Percentiles rank a stretch among this genome's conserved stretches.
Conservation (phyloP, 2,113 vertebrate genomes). For the Sorex fumeus region DNA sequence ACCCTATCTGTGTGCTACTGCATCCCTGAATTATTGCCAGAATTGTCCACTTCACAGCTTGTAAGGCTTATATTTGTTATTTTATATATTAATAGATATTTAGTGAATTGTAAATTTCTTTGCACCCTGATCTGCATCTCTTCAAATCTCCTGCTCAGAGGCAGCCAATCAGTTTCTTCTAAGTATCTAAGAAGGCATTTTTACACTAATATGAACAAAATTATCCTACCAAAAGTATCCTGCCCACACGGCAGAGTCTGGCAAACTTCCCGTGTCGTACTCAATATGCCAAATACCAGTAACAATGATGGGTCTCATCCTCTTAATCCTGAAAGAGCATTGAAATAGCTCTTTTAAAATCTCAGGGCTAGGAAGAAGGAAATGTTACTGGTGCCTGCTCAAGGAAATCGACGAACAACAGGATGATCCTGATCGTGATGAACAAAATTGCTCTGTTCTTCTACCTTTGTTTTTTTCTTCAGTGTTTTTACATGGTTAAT, state of each 20-base stretch:
- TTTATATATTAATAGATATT: slow-evolving; percentile 20
- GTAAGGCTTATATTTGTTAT: not conserved
- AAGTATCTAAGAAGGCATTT: not conserved
- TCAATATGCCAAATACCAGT: no score
- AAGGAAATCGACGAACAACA: no score
- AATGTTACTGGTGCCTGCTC: no score
- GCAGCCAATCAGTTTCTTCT: not conserved
- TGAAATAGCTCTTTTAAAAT: no score
- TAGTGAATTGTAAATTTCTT: slow-evolving; percentile 13
- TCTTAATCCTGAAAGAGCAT: no score
- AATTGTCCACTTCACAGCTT: not conserved
- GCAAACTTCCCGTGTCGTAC: no score
- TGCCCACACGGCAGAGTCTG: no score
- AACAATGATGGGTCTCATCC: no score
- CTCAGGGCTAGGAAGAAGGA: no score
- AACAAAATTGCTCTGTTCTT: not conserved
- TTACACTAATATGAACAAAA: not conserved
- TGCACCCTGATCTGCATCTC: not conserved
- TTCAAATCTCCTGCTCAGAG: not conserved
- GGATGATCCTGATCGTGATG: no score
- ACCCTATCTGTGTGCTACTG: not conserved
- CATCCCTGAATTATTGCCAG: not conserved
- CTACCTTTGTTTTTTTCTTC: not conserved
- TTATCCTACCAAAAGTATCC: no score
- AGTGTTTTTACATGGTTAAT: slow-evolving; percentile 1